Conservation (phyloP, 2,888 invertebrate species). For the Therioaphis trifolii region DNA sequence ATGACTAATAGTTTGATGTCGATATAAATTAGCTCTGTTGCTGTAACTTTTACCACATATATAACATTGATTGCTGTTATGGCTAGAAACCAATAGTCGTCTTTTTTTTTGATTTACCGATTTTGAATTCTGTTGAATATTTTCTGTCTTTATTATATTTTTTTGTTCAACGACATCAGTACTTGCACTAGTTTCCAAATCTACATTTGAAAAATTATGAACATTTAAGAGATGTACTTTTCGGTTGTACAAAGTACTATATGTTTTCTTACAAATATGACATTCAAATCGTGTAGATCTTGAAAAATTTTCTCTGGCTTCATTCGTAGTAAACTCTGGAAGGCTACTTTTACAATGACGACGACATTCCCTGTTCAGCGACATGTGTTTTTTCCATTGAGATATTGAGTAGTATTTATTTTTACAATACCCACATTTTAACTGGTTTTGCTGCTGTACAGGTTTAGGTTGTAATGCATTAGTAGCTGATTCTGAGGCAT, state of each 20-base stretch:
- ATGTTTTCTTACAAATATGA: conserved; percentile 31
- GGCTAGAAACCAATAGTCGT: not conserved
- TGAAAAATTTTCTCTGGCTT: not conserved
- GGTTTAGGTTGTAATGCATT: not conserved
- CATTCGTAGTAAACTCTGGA: not conserved
- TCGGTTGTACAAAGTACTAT: not conserved
- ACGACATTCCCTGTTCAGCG: conserved; percentile 45
- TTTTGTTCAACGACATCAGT: not conserved
- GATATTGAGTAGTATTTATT: conserved; percentile 23
- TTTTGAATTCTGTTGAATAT: not conserved
- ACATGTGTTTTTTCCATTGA: conserved; percentile 38
- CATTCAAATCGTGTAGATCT: not conserved
- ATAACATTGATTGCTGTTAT: not conserved
- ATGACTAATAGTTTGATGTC: not conserved
- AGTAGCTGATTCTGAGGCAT: not conserved
- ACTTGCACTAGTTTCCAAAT: not conserved
- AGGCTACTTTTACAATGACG: conserved; percentile 21
- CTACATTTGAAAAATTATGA: not conserved
- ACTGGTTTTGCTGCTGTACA: not conserved
- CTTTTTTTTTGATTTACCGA: not conserved
- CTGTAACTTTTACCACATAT: conserved; percentile 28
- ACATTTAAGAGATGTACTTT: not conserved
- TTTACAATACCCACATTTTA: conserved; percentile 46
- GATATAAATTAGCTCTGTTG: conserved; percentile 8
- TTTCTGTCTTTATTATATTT: not conserved